phyloP scores from a whole-genome alignment of 2,888 invertebrate species.

The Zygothrica quintamaculata region DNA sequence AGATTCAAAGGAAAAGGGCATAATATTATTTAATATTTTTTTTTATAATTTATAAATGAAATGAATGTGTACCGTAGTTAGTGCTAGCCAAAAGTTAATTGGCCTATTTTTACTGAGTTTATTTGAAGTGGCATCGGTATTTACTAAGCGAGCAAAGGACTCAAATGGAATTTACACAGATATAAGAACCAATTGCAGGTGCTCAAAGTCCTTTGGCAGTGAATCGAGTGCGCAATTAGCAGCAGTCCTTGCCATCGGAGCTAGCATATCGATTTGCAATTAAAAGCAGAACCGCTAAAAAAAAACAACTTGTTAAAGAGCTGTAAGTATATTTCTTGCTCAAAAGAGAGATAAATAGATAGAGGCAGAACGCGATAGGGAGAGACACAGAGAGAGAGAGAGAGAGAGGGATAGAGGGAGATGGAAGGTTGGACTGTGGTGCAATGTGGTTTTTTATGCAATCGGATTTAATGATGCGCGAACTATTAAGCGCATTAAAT shows the following conservation, averaged over 20 bases:
- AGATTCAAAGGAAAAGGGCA: too few relatives aligned
- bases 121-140: constrained; percentile 4
- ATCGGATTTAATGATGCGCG: constrained; percentile 74
- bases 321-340: constrained; percentile 34
- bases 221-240: constrained; percentile 63
- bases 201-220: constrained; percentile 10
- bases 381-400: constrained; percentile 5
- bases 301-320: constrained; percentile 31
- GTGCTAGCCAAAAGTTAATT: too few relatives aligned
- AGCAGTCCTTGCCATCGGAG: constrained; percentile 38
- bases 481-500: constrained; percentile 72
- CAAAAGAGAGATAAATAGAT: too few relatives aligned
- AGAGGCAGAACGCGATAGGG: too few relatives aligned
- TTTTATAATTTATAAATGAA: too few relatives aligned
- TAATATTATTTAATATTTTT: too few relatives aligned
- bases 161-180: constrained; percentile 44
- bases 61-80: too few relatives aligned
- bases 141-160: constrained; percentile 7
- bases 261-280: constrained; percentile 70
- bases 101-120: too few relatives aligned
- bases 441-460: constrained; percentile 44
- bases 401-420: neutral
- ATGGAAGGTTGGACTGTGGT: neutral
- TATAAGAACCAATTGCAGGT: constrained; percentile 27
- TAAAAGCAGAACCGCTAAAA: constrained; percentile 45